These are phyloP conservation scores for Aramus guarauna DNA, from an alignment of 2,113 vertebrate genomes.

Conservation along the genomic window DNA sequence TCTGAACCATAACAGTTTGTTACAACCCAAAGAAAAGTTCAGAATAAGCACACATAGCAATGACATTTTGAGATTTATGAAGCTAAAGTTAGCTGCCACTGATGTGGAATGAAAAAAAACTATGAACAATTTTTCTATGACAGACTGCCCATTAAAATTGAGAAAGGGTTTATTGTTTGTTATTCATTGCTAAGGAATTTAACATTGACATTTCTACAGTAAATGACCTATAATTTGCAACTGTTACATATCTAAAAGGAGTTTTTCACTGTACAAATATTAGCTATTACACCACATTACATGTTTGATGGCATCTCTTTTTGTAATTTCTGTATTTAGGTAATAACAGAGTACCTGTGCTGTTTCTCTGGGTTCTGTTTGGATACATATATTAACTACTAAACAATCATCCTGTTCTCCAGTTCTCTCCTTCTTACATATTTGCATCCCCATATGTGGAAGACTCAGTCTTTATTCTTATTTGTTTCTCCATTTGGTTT, in stretches of 20 bases:
- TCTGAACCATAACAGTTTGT: background rate
- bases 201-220: background rate
- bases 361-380: background rate
- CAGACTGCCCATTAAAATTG: background rate
- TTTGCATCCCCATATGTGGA: background rate
- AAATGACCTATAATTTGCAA: background rate
- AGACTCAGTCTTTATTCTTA: background rate
- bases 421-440: rapidly evolving
- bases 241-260: background rate
- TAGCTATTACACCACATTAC: background rate
- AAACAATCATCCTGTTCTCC: background rate
- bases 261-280: background rate
- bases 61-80: constrained; percentile 1
- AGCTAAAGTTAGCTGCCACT: background rate
- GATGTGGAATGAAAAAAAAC: background rate
- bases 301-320: background rate
- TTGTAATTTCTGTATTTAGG: background rate
- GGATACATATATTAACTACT: background rate
- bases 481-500: background rate
- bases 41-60: background rate
- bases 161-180: background rate
- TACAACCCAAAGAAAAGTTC: background rate
- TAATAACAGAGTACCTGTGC: background rate
- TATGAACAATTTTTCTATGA: background rate
- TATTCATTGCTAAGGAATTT: background rate